Base-by-base conservation (phyloP, 2,888 invertebrate species). In the Digitonthophagus gazella region DNA sequence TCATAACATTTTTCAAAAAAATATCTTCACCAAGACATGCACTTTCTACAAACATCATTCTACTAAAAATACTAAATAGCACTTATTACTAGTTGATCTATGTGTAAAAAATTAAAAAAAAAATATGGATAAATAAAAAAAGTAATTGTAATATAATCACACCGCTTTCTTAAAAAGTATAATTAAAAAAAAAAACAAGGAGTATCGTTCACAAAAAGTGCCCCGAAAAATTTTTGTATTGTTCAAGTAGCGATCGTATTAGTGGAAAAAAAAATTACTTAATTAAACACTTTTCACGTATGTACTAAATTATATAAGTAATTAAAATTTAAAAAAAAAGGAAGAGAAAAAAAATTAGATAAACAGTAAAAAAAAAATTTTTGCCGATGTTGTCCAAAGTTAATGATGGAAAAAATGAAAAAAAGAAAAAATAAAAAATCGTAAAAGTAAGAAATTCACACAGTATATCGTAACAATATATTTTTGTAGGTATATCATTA, bases 171-270 rank as follows among this genome's bases (percentile, higher is more conserved):
- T 61, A 61, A 19, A 18, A 61, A 61, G 16, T 57, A 20, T 61
- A 61, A 61, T 20, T 20, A 61, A 16, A 19, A n/a, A 20, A 61
- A 18, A 20, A 61, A 19, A 61, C 20, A 20, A 61, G 61, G 20
- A 18, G 61, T 64, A 66, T 64, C 44, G 72, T 76, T 75, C 75
- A 75, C 75, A 76, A 72, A 75, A 76, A 76, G 76, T 76, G 76
- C 76, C 76, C 76, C 76, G 72, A 75, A 44, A 44, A 44, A 75
- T 76, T 75, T 76, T 73, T 75, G 71, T 74, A 75, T 73, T 69
- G 71, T 71, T 73, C 72, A 71, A 71, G 69, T 71, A 65, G 28
- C 28, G 28, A 44, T 44, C 28, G 28, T 44, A 44, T 44, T 44
- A 44, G 22, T 4, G 6, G 6, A 22, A 22, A 4, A 22, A 22